Evolutionary conservation across 2,113 vertebrate species (phyloP).

Genomic region (Coptodon rendalli): DNA sequence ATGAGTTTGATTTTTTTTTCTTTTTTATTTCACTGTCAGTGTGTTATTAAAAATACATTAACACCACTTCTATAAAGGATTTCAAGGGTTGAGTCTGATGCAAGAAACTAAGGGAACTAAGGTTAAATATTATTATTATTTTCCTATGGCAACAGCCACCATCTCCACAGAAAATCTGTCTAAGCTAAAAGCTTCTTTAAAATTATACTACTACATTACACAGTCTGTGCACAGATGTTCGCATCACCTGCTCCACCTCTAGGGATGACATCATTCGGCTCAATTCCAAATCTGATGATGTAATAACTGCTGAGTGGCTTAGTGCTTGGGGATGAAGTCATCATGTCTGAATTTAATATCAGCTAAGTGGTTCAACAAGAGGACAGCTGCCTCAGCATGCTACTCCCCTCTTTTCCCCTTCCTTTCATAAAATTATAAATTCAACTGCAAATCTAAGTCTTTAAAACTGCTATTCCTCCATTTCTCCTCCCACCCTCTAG

Average conservation of each 20-base stretch:
- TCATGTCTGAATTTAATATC: slow-evolving; percentile 43
- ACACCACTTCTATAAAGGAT: not conserved
- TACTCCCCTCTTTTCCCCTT: not conserved
- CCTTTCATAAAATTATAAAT: not conserved
- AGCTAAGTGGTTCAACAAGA: slow-evolving; percentile 38
- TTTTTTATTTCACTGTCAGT: not conserved
- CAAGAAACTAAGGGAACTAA: rapidly evolving
- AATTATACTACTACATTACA: not conserved
- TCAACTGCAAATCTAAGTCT: not conserved
- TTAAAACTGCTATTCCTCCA: not conserved
- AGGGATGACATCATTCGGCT: slow-evolving; percentile 35
- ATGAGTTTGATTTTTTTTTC: slow-evolving; percentile 9
- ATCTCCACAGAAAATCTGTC: not conserved
- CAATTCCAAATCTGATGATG: slow-evolving; percentile 35
- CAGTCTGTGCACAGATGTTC: not conserved
- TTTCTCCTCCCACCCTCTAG: not conserved
- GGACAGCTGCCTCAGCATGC: slow-evolving; percentile 12
- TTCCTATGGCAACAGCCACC: not conserved
- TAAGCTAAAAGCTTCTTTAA: not conserved
- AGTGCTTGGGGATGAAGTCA: slow-evolving; percentile 49
- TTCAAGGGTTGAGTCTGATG: not conserved
- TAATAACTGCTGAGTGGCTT: slow-evolving; percentile 24
- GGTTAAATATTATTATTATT: not conserved
- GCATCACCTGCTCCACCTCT: not conserved
- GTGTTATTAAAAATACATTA: not conserved